Base-by-base conservation (phyloP, 2,113 vertebrate genomes). In the Antechinus stuartii region DNA sequence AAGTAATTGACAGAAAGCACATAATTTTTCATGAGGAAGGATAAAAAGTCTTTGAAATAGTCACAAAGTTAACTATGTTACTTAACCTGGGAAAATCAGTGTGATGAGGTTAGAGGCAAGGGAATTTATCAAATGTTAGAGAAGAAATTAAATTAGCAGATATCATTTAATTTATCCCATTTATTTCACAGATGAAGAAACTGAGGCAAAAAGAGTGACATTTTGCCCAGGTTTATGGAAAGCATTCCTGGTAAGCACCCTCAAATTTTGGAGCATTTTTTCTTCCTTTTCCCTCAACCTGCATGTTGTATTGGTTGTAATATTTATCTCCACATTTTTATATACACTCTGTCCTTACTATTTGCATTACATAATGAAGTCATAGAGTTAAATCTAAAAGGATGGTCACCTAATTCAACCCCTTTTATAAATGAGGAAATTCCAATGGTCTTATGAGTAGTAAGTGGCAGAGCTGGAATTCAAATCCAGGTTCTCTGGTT, bases 171-270 rank as follows among this genome's bases (percentile, higher is more conserved):
- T 42, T 84, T 35, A 22, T 42, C 19, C 35, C 68, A 42, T 84
- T 84, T 22, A 84, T 84, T 84, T 84, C n/a, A 46, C 0, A 16
- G n/a, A 54, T 35, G 46, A 68, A n/a, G 27, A 94, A 57, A 19
- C 3, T 27, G 30, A 2, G 49, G 42, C 1, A 9, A 54, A 91
- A 91, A 27, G 30, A 46, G 1, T 2, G 0, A 53, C 46, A 49
- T 6, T 2, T 1, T 84, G 54, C 0, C 46, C 14, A 53, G 47
- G n/a, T 2, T 3, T 0, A 9, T 0, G 14, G 0, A 3, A 8
- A 91, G 19, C 30, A 11, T 19, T 56, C 46, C 8, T 76, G 22
- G 4, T 25, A 96, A 8, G 42, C 42, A 53, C 19, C 46, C 19
- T 91, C n/a, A 57, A 57, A 55, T n/a, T 76, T 76, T 76, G 35